These are phyloP conservation scores for Achlya flavicornis DNA, from an alignment of 2,888 invertebrate genomes.

Conservation along the genomic window DNA sequence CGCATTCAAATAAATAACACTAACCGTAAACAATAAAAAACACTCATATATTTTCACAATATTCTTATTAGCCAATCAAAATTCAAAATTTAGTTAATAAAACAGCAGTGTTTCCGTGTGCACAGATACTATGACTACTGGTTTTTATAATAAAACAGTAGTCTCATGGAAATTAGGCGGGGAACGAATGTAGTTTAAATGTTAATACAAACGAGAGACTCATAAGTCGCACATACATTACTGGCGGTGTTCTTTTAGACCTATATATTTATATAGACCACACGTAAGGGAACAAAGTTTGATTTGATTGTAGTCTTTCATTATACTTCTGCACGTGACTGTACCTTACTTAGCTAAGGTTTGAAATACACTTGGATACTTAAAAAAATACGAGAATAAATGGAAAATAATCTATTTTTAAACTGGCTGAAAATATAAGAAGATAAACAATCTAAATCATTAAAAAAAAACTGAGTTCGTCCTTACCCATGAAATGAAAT, in stretches of 20 bases:
- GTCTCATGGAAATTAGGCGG: constrained; percentile 52
- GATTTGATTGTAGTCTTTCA: constrained; percentile 15
- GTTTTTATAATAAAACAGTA: constrained; percentile 53
- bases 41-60: no score
- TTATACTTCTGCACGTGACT: background rate
- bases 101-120: constrained; percentile 44
- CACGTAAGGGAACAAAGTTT: constrained; percentile 13
- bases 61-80: background rate
- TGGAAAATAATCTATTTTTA: no score
- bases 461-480: no score
- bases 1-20: no score
- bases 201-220: constrained; percentile 49
- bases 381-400: no score
- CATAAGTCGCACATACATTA: constrained; percentile 63
- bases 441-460: background rate
- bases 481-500: no score
- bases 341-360: background rate
- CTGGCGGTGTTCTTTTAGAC: constrained; percentile 50
- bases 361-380: background rate
- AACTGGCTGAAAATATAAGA: no score
- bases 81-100: background rate
- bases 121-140: constrained; percentile 45
- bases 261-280: constrained; percentile 25
- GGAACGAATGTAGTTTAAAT: constrained; percentile 50
- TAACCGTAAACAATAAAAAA: no score